phyloP scores from a whole-genome alignment of 2,797 vertebrate species.

The Sphaeramia orbicularis region DNA sequence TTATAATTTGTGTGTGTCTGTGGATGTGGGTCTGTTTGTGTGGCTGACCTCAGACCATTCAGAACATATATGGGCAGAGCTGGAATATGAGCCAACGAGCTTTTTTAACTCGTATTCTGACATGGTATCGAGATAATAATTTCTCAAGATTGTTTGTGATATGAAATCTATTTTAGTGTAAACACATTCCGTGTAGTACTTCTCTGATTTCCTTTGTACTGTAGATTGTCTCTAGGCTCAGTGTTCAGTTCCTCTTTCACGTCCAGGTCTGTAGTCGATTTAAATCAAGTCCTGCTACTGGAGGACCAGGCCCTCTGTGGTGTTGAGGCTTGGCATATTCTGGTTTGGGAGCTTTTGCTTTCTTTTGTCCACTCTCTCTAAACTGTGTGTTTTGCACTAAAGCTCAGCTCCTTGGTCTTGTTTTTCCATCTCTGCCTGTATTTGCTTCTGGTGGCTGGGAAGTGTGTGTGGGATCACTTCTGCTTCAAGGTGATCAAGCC shows the following conservation, averaged over 20 bases:
- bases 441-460: slow-evolving; percentile 82
- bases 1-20: slow-evolving; percentile 33
- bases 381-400: slow-evolving; percentile 60
- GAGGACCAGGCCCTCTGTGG: slow-evolving; percentile 48
- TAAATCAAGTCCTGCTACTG: slow-evolving; percentile 34
- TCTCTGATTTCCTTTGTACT: slow-evolving; percentile 3
- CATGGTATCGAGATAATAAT: too few relatives aligned
- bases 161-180: too few relatives aligned
- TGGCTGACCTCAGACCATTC: slow-evolving; percentile 57
- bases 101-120: too few relatives aligned
- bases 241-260: neutral
- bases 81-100: slow-evolving; percentile 68
- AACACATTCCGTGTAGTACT: neutral
- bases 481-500: slow-evolving; percentile 53
- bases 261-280: slow-evolving; percentile 10
- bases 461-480: slow-evolving; percentile 51
- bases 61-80: slow-evolving; percentile 79
- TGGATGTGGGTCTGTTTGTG: slow-evolving; percentile 54
- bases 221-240: neutral
- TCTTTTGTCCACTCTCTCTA: slow-evolving; percentile 64
- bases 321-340: slow-evolving; percentile 59
- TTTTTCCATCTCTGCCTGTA: slow-evolving; percentile 81
- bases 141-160: too few relatives aligned
- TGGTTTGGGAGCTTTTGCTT: slow-evolving; percentile 69
- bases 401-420: slow-evolving; percentile 74